Base-by-base conservation (phyloP, 2,888 invertebrate species). In the Andrena bucephala region DNA sequence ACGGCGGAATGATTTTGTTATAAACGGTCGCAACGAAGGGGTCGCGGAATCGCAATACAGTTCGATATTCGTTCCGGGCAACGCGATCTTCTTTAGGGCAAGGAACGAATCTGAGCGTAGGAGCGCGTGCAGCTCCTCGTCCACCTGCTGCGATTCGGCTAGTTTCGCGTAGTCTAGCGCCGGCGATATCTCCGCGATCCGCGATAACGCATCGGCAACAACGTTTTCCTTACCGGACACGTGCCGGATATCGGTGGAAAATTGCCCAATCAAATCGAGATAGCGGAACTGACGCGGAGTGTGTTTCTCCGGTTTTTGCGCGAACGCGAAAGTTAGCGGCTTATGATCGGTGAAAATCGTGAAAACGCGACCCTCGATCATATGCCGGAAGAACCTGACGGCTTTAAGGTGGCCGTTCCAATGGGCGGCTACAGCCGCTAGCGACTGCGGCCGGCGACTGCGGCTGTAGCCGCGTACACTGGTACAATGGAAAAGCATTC, bases 291-390 rank as follows among this genome's bases (percentile, higher is more conserved):
- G 68, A 0, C 68, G 33, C 33, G n/a, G 54, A 2, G 68, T 16
- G 13, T 54, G 24, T 7, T 36, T 68, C 24, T 68, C 29, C 3
- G 33, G 68, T 1, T 54, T 54, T 5, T 68, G 68, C 2, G 54
- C 5, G 52, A 67, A 67, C 3, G 31, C 52, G 31, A 67, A 67
- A 0, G 52, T 67, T 0, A 67, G 1, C 0, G 67, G 54, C 2
- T 54, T 68, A 6, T 54, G 54, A 16, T 68, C 68, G 10, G 68
- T 68, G 24, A 27, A 68, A 7, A 68, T 33, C 13, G 10, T 13
- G 3, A 67, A 67, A 0, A 2, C 5, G n/a, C 67, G 20, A 6
- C 67, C 54, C 33, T 67, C 52, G 5, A 67, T 13, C 54, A 68
- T 54, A 33, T 54, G 67, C 0, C 52, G 67, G 31, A 67, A 54